A percentile compares a stretch with the other conserved stretches of the same genome.
Conservation (phyloP, 92 coral and sea anemone genomes). For the Nematostella vectensis region DNA sequence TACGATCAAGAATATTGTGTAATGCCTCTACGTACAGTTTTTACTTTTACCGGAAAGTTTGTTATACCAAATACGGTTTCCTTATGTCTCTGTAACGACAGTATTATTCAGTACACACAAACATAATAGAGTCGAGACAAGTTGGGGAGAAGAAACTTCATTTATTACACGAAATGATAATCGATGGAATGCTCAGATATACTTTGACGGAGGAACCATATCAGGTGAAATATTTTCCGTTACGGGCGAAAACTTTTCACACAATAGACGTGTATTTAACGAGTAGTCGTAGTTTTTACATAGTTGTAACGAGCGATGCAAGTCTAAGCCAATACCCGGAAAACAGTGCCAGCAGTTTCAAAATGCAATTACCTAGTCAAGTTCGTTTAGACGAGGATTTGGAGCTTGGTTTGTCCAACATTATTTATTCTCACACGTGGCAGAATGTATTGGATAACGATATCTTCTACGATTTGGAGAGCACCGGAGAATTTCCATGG, state of each 20-base stretch:
- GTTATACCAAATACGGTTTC: neutral
- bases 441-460: conserved; percentile 2
- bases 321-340: conserved; percentile 2
- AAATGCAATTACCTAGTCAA: conserved; percentile 7
- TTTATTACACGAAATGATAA: neutral
- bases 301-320: conserved; percentile 16
- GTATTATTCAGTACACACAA: neutral
- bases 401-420: conserved; percentile 17
- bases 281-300: conserved; percentile 8
- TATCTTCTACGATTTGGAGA: neutral
- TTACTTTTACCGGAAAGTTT: neutral
- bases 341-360: conserved; percentile 2
- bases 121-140: neutral
- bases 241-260: neutral
- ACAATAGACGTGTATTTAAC: neutral
- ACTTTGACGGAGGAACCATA: neutral
- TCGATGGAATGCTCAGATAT: neutral
- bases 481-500: neutral
- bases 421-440: conserved; percentile 25
- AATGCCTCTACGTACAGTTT: neutral
- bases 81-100: neutral
- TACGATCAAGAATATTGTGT: too few species aligned
- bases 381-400: conserved; percentile 4
- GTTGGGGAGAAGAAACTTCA: neutral
- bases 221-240: neutral